Base-by-base conservation (phyloP, 2,797 vertebrate species). In the Pangasius djambal region DNA sequence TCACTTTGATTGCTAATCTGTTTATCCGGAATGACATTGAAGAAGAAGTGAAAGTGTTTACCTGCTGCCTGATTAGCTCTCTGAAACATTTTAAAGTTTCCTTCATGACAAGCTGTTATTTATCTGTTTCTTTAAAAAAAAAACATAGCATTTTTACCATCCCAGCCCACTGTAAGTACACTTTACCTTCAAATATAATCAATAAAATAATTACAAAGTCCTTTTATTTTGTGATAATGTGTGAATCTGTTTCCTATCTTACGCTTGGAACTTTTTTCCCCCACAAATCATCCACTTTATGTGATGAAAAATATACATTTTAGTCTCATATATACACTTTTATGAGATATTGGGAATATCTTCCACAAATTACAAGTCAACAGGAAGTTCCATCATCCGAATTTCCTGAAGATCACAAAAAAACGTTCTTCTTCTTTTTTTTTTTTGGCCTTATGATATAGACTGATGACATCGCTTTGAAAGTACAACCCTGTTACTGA, bases 1-100 rank as follows among this genome's bases (percentile, higher is more conserved):
- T 90, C 44, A 84, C 91, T 90, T 84, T 92, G 90, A 94, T 93
- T 89, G 90, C 57, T 87, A 89, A 93, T 95, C 94, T 28, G 74
- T 28, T 52, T 7, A 94, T 95, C 94, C 91, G 86, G 91, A 87
- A 91, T 87, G 88, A 93, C 91, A 93, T 90, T 93, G 93, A 93
- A 91, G 83, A 84, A 65, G 83, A 57, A 34, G 55, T 57, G 5
- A 50, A 50, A 52, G 44, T 3, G 40, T 77, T 77, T 52, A 77
- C 13, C 25, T 55, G 50, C 28, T 7, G 6, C 7, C 3, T 55
- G 77, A 79, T 57, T 57, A 34, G 8, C 50, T 34, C 22, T 75
- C n/a, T 18, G 20, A 34, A 31, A 65, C 0, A 65, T 12, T n/a
- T 40, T 34, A 67, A 67, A n/a, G 61, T 22, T 61, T 63, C 25